Conservation (phyloP, 2,113 vertebrate species). For the Percopsis transmontana region DNA sequence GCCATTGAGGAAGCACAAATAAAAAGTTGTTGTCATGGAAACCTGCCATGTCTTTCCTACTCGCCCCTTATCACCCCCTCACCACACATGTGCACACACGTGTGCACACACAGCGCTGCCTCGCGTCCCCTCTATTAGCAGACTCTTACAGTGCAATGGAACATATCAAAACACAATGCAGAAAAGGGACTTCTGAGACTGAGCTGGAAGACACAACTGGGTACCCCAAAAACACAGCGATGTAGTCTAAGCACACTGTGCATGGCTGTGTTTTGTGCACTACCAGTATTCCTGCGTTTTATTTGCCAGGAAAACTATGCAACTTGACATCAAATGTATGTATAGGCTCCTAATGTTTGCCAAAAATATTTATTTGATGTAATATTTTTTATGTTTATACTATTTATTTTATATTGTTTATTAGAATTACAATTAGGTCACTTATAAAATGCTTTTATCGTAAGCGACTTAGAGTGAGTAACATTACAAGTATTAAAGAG, state of each 20-base stretch:
- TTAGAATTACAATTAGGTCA: no score
- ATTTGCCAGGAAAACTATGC: not conserved
- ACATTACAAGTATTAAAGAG: no score
- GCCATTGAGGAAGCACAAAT: slow-evolving; percentile 65
- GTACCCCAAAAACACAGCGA: slow-evolving; percentile 1
- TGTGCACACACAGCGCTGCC: slow-evolving; percentile 2
- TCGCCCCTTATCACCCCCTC: slow-evolving; percentile 45
- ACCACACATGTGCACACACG: slow-evolving; percentile 10
- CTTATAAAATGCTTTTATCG: no score
- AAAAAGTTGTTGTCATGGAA: slow-evolving; percentile 77
- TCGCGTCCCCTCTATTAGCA: slow-evolving; percentile 34
- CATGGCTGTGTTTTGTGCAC: not conserved
- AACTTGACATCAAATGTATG: not conserved
- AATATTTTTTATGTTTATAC: no score
- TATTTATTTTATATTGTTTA: no score
- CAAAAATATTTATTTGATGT: no score
- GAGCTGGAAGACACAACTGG: slow-evolving; percentile 10
- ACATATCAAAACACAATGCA: slow-evolving; percentile 30
- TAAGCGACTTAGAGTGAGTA: no score
- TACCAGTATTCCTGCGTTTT: not conserved
- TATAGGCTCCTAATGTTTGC: no score
- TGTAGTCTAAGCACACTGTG: not conserved
- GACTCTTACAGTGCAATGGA: slow-evolving; percentile 33
- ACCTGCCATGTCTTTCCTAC: slow-evolving; percentile 63
- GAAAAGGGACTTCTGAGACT: slow-evolving; percentile 33